Evolutionary conservation across 2,797 vertebrate species (phyloP), one percentile per base, ranked within the genome.

Genomic region (Galaxias olidus): DNA sequence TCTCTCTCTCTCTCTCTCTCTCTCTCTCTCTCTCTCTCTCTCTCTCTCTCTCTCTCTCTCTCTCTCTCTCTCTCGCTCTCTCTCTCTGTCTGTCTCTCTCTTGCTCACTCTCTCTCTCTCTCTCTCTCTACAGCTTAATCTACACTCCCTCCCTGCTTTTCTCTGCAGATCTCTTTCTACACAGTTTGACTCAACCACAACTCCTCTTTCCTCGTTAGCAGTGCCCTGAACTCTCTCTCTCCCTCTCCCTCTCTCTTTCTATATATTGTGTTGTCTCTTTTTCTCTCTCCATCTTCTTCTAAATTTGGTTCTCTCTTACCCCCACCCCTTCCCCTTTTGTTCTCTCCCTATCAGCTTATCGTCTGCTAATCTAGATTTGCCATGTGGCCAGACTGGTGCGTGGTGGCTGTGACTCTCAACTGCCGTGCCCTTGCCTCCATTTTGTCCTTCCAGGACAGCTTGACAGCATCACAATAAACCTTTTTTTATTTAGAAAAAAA

Each of bases 361-460:
- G 75, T 60, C 73, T 66, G 75, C 78, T 90, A 91, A 91, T 91
- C 88, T 89, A 82, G 82, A 86, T 87, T 89, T 87, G 81, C 83
- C 80, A 84, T 85, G 86, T 84, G 87, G 81, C 84, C 72, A 69
- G 80, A 68, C 82, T 77, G 51, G 72, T 48, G 69, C 77, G 61
- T 83, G 80, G 78, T 69, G 73, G 76, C 73, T 53, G 46, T 66
- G 65, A 77, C 74, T 86, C 80, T 82, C 77, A 72, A 69, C 73
- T 68, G 72, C 73, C 68, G 83, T 70, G 78, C 77, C 78, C 78
- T 81, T 79, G 78, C 79, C 83, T 82, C 81, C 86, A 88, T 88
- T 87, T 87, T 88, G 81, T 88, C 80, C 77, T 76, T 74, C 75
- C 77, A 80, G 69, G 83, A 79, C 74, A 78, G 77, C 72, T 78